Base-by-base conservation (phyloP, 2,113 vertebrate species). In the Carassius gibelio region DNA sequence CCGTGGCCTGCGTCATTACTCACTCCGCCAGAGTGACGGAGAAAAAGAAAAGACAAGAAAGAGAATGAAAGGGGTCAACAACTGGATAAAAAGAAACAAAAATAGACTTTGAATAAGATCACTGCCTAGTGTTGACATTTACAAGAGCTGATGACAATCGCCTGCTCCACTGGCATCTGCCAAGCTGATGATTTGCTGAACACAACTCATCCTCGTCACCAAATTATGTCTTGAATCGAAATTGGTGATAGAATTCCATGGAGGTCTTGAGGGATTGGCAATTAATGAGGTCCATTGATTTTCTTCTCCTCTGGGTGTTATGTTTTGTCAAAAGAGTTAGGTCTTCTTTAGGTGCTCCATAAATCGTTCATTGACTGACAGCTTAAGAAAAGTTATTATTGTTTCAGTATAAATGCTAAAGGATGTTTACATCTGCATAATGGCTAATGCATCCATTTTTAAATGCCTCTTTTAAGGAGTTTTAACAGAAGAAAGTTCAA, bases 281-380 rank as follows among this genome's bases (percentile, higher is more conserved):
- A 23, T 57, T 82, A 89, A 87, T 85, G 75, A 84, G 85, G 78
- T 80, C 86, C 77, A 88, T 85, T 83, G 88, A 88, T 85, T 89
- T 85, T 72, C 48, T 82, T 52, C 55, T 68, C 81, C 30, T 79
- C 21, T 30, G 71, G 83, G 82, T 79, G 69, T 77, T 84, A 45
- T 5, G 85, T 69, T 75, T 81, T 85, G 82, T 89, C 88, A 90
- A 84, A 88, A 84, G 75, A 17, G 52, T 82, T 81, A 75, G 36
- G 61, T 88, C 59, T 87, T 80, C 82, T 82, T 52, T 14, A 19
- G 68, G 68, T 59, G 36, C 11, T 26, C 42, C 50, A 69, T 36
- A 50, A 75, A 52, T 68, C 2, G 62, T 57, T 83, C 50, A 61
- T 17, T 11, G 85, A 80, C 80, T 87, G 87, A 87, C 83, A 86